Conservation (phyloP, 1,140 invertebrate genomes). For the Musca domestica region DNA sequence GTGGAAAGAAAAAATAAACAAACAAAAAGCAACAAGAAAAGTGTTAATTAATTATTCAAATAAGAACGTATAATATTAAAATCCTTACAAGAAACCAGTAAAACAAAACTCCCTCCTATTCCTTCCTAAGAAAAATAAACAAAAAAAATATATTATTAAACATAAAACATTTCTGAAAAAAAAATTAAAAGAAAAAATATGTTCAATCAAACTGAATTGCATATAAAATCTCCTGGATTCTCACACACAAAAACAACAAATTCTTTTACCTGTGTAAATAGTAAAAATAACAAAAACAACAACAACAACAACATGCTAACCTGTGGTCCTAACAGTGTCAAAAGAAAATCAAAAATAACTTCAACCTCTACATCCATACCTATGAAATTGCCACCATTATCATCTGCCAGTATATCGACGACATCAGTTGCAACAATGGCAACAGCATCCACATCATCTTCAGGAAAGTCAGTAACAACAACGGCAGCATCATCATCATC, state of each 20-base stretch:
- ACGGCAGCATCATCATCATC: too few species aligned
- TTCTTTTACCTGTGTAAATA: background rate
- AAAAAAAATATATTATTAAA: background rate
- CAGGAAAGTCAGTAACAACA: too few species aligned
- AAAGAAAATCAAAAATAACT: too few species aligned
- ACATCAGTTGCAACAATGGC: background rate
- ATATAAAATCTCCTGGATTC: background rate
- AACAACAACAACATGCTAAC: slow-evolving; percentile 1
- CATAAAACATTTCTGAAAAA: too few species aligned
- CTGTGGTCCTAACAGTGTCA: background rate
- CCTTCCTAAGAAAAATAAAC: background rate
- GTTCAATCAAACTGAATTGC: background rate
- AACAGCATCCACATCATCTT: too few species aligned
- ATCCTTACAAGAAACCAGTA: background rate
- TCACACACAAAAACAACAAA: background rate
- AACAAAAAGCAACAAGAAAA: background rate
- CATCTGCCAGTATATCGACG: too few species aligned
- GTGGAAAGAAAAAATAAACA: background rate
- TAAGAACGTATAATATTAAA: background rate
- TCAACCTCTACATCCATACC: too few species aligned
- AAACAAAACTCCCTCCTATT: background rate
- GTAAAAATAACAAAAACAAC: background rate
- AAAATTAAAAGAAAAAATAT: background rate
- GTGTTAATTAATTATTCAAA: background rate
- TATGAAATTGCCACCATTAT: too few species aligned